Evolutionary conservation across 2,888 invertebrate genomes (phyloP), one percentile per base, ranked within the genome.

Genomic region (Phortica magna): DNA sequence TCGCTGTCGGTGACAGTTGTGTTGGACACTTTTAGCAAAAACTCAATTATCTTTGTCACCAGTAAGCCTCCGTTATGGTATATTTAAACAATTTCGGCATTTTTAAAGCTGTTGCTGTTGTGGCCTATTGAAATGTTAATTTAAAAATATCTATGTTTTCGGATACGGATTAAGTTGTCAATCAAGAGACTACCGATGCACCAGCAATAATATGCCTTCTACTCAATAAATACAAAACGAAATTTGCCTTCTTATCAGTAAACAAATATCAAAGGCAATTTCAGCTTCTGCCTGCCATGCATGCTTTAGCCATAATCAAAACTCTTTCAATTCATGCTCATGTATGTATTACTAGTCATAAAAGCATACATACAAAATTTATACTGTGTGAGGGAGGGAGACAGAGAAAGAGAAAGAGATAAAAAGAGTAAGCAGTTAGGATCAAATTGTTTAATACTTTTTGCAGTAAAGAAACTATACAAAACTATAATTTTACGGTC

Each of bases 401-500:
- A 48, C 9, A 7, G 48, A 12, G n/a, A 12, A 48, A 48, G 14
- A n/a, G n/a, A n/a, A n/a, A n/a, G 9, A 14, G 48, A 14, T 48
- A 48, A 12, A 14, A 14, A 48, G 48, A 68, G 17, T 43, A 9
- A 22, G 17, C 7, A 43, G 39, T 43, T 19, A 68, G 67, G 43
- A 68, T 68, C 17, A 68, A 68, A 68, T 43, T 68, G 48, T 68
- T 48, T 42, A 68, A n/a, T 67, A 64, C 64, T 64, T 64, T 31
- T 64, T 39, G 39, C 31, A 64, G 19, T 64, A 64, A 12, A 48
- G 48, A 48, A 48, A 65, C 39, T 79, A 75, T 75, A 79, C 78
- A 83, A 80, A 81, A 77, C 83, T 84, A 86, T 88, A 84, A 86
- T 88, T 86, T 86, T 87, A 88, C 88, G 88, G 87, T 81, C 88